Evolutionary conservation across 2,888 invertebrate species (phyloP), one percentile per base, ranked within the genome.

Genomic region (Brenthis daphne): DNA sequence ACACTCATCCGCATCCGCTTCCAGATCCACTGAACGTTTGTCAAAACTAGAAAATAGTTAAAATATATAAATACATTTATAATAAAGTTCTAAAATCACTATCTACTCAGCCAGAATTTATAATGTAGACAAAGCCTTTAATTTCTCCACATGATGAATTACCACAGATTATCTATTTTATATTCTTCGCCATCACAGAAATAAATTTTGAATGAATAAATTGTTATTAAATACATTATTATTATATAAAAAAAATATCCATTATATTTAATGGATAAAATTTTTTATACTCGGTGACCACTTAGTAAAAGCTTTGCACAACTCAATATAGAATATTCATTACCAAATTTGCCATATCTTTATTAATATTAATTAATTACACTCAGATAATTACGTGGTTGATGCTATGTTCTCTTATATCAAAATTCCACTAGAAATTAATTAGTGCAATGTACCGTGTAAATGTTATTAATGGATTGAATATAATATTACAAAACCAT

Each of bases 1-100:
- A 80, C 96, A 97, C 72, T 96, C 96, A 68, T 95, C 95, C 0
- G 86, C 93, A 57, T 93, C 93, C 0, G 87, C 93, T 57, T 93
- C 93, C 74, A 94, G 85, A 76, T 95, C 95, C 58, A 93, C 94
- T 55, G 94, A 94, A 77, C 94, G 83, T 75, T 91, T 91, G 76
- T 92, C 92, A 68, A 89, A 92, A 77, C 92, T 92, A 77, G 16
- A 82, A 64, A 66, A 37, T 11, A 47, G 13, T 53, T 53, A 33
- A 11, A 5, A 14, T 55, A 8, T 69, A 50, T 48, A 47, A 55
- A 33, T n/a, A n/a, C n/a, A n/a, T n/a, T n/a, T n/a, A 20, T 20
- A 20, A 20, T 20, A 20, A 1, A 20, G 20, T 20, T 20, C 20
- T 20, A 20, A 20, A 20, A 20, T 1, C 20, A 20, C 20, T 20